Base-by-base conservation (phyloP, 2,113 vertebrate genomes). In the Acanthisitta chloris region DNA sequence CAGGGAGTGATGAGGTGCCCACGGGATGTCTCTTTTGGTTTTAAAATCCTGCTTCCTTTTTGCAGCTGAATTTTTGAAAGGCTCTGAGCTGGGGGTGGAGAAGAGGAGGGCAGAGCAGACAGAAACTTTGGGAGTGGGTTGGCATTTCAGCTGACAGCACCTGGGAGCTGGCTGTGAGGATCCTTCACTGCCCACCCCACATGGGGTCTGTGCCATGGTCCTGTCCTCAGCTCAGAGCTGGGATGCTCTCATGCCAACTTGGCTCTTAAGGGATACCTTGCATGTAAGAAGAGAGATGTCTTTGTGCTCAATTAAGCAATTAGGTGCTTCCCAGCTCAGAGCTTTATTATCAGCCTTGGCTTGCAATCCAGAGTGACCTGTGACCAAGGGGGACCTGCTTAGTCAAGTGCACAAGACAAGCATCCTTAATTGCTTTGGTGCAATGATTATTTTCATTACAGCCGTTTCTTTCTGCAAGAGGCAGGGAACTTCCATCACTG, bases 361-460 rank as follows among this genome's bases (percentile, higher is more conserved):
- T 81, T 16, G 26, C 69, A 73, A 88, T 86, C 64, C 82, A 72
- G 82, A 81, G 23, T 40, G 93, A 92, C 93, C 94, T 59, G 79
- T 83, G 92, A 92, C 80, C 40, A 2, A 69, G 4, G 48, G 86
- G 46, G 31, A 88, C 83, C 80, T 95, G 88, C 86, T 93, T 40
- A 92, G 52, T 95, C 88, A 82, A 67, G 80, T 73, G 79, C 72
- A 76, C 67, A 36, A 80, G 90, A 77, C 87, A 58, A 88, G 84
- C 65, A 85, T 92, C 91, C 65, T 34, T 95, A 95, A 97, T 96
- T 80, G 84, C 92, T 73, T 49, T 52, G 64, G 42, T 64, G 76
- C 64, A 38, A 17, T 24, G 64, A 80, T 87, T 90, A 54, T 86
- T 94, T 92, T 92, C 78, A 21, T 82, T 80, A 58, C 66, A 31